Evolutionary conservation across 2,888 invertebrate species (phyloP).

Genomic region (Crematogaster levior): DNA sequence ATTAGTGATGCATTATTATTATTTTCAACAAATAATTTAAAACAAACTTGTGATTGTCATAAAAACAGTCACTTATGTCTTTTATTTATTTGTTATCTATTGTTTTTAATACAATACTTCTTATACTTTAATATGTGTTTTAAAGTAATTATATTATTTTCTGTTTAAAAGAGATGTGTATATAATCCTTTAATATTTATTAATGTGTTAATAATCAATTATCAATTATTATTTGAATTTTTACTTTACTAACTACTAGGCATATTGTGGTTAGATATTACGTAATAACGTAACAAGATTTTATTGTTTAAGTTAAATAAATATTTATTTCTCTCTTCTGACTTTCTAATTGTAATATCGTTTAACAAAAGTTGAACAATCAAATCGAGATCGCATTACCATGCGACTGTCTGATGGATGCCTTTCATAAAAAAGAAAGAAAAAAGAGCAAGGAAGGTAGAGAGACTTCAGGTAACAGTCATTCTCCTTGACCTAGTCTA

Average conservation of each 20-base stretch:
- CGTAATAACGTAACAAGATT: too few species aligned
- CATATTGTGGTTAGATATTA: neutral
- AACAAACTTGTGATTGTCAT: neutral
- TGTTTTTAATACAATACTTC: neutral
- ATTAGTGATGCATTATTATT: neutral
- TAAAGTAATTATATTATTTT: neutral
- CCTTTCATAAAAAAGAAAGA: slow-evolving; percentile 64
- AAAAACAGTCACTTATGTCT: neutral
- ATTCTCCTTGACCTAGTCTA: slow-evolving; percentile 80
- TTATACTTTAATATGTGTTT: neutral
- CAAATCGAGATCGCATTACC: slow-evolving; percentile 9
- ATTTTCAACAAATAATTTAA: neutral
- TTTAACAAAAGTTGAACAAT: slow-evolving; percentile 44
- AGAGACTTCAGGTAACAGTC: slow-evolving; percentile 72
- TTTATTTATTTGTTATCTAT: neutral
- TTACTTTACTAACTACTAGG: neutral
- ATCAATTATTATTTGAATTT: neutral
- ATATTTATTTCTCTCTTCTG: neutral
- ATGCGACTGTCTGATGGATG: slow-evolving; percentile 45
- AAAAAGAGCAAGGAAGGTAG: slow-evolving; percentile 33
- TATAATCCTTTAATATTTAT: neutral
- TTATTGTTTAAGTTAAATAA: too few species aligned
- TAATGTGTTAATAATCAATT: neutral
- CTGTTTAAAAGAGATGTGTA: neutral
- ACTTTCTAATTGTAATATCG: slow-evolving; percentile 3